Evolutionary conservation across 1,140 invertebrate species (phyloP).

Genomic region (Trissolcus basalis): DNA sequence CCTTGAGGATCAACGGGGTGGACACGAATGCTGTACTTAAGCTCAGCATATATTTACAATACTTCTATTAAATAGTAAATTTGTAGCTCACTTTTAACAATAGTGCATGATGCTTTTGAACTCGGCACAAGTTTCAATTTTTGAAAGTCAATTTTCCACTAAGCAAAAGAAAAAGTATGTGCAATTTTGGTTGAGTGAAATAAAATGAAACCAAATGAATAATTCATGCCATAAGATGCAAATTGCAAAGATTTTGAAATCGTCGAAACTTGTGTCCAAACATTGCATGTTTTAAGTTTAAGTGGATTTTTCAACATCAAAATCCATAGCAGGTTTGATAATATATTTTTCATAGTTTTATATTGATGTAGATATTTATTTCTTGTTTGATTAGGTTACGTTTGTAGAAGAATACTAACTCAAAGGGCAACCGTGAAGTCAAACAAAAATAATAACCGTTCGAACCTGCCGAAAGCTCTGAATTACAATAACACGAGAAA

Average conservation of each 20-base stretch:
- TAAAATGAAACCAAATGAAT: too few relatives aligned
- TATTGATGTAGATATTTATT: conserved; percentile 48
- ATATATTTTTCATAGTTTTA: conserved; percentile 48
- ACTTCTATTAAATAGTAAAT: conserved; percentile 74
- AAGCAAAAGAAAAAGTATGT: too few relatives aligned
- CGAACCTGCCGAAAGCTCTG: neutral
- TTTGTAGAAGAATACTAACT: conserved; percentile 13
- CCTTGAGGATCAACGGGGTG: conserved; percentile 65
- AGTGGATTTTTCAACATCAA: conserved; percentile 38
- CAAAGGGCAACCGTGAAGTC: conserved; percentile 15
- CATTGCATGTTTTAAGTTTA: conserved; percentile 50
- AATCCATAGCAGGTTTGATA: conserved; percentile 51
- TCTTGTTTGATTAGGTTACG: conserved; percentile 40
- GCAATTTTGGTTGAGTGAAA: too few relatives aligned
- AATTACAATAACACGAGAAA: neutral
- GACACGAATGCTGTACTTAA: conserved; percentile 76
- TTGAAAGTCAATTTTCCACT: too few relatives aligned
- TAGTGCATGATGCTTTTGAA: conserved; percentile 73
- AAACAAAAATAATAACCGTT: neutral
- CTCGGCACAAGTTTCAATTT: conserved; percentile 66
- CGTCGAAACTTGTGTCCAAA: conserved; percentile 44
- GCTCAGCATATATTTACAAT: conserved; percentile 74
- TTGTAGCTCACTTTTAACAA: conserved; percentile 77
- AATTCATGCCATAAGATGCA: too few relatives aligned
- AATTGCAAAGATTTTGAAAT: neutral